Evolutionary conservation across 2,888 invertebrate genomes (phyloP), one percentile per base, ranked within the genome.

Genomic region (Limulus polyphemus): DNA sequence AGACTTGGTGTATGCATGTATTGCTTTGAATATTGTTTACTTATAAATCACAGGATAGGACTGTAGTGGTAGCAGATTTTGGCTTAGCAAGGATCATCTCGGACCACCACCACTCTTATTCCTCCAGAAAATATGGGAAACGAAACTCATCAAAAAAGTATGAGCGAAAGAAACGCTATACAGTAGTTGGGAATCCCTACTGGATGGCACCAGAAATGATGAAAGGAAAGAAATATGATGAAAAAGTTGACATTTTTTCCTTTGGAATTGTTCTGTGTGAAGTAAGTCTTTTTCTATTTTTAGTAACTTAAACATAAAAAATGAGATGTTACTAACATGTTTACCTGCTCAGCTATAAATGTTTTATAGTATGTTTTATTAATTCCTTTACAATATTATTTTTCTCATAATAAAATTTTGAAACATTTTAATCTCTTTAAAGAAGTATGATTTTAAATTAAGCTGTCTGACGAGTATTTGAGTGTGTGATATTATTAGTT

Each of bases 121-220:
- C 66, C 65, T 57, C 67, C 61, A 57, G 69, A 51, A 47, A 69
- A 57, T 67, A 67, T 64, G 65, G 70, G 62, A 68, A 64, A 55
- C 78, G 78, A 0, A 77, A 80, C 63, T 78, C 78, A 58, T 65
- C 66, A 46, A 82, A 85, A 64, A 83, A 83, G 57, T 80, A 81
- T 57, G 83, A 86, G 71, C 79, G 91, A 0, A 83, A 90, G 70
- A 93, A 93, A 74, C 81, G 94, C 13, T 94, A 94, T 76, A 95
- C 94, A 0, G 93, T 95, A 47, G 95, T 95, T 0, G 95, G 95
- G 1, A 94, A 92, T 80, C 94, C 95, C 0, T 95, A 93, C 77
- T 95, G 94, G 93, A 95, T 95, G 95, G 95, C 95, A 0, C 95
- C 95, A 0, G 95, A 95, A 77, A 95, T 95, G 95, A 90, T 95